Evolutionary conservation across 2,797 vertebrate genomes (phyloP).

Genomic region (Hydrolagus colliei): DNA sequence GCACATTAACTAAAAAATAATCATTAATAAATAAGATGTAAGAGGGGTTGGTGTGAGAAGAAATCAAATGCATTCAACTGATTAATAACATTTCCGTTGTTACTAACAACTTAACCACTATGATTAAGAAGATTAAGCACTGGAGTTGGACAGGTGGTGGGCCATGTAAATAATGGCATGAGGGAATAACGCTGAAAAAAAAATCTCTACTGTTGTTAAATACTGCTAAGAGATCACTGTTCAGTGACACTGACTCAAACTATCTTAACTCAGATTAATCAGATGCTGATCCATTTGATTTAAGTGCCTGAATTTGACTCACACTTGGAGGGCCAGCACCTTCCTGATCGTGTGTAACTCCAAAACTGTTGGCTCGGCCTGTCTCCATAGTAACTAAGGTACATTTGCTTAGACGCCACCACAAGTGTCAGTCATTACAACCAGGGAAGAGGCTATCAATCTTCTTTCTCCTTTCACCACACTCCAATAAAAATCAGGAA

Average conservation of each 20-base stretch:
- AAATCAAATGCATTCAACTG: not conserved
- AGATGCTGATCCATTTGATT: conserved; percentile 12
- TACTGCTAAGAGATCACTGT: not conserved
- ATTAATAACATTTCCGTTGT: not conserved
- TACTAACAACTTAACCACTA: not conserved
- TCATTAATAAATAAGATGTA: conserved; percentile 10
- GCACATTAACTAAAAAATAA: conserved; percentile 8
- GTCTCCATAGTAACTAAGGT: conserved; percentile 24
- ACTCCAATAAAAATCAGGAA: no score
- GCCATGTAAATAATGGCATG: no score
- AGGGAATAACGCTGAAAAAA: not conserved
- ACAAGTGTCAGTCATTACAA: not conserved
- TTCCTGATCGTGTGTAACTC: conserved; percentile 5
- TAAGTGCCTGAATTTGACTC: conserved; percentile 19
- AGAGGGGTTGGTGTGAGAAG: not conserved
- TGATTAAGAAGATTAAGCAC: conserved; percentile 2
- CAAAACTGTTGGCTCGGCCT: not conserved
- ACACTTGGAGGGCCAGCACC: conserved; percentile 5
- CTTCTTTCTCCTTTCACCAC: not conserved
- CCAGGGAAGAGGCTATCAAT: not conserved
- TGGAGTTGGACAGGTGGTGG: not conserved
- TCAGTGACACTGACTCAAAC: conserved; percentile 2
- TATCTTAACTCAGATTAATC: not conserved
- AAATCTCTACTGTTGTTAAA: conserved; percentile 1
- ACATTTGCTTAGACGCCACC: not conserved